Evolutionary conservation across 2,113 vertebrate species (phyloP).

Genomic region (Nerophis lumbriciformis): DNA sequence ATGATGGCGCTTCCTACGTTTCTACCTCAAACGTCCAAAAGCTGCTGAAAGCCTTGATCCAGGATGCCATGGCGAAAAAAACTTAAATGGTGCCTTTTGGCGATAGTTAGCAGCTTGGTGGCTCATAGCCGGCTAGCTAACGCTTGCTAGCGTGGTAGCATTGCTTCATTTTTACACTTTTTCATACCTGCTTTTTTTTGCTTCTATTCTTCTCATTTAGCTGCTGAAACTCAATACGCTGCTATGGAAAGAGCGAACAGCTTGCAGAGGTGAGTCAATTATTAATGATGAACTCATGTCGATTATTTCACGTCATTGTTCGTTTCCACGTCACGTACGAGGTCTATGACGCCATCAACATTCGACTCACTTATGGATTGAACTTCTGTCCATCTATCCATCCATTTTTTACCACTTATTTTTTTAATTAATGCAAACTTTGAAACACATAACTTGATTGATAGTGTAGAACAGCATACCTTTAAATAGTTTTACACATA

Average conservation of each 20-base stretch:
- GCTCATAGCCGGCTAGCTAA: slow-evolving; percentile 38
- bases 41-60: slow-evolving; percentile 17
- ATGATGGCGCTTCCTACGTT: slow-evolving; percentile 9
- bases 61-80: slow-evolving; percentile 61
- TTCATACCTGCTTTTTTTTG: not conserved
- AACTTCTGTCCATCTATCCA: too few relatives aligned
- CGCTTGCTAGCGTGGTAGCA: slow-evolving; percentile 36
- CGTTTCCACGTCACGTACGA: too few relatives aligned
- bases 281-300: too few relatives aligned
- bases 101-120: slow-evolving; percentile 28
- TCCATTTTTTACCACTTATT: too few relatives aligned
- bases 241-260: slow-evolving; percentile 54
- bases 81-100: slow-evolving; percentile 51
- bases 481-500: too few relatives aligned
- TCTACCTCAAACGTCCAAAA: not conserved
- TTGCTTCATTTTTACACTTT: slow-evolving; percentile 16
- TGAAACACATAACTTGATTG: too few relatives aligned
- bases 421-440: too few relatives aligned
- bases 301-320: too few relatives aligned
- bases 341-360: too few relatives aligned
- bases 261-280: slow-evolving; percentile 65
- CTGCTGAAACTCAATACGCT: not conserved
- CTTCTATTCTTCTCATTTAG: not conserved
- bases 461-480: too few relatives aligned
- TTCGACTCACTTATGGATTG: too few relatives aligned